Evolutionary conservation across 2,888 invertebrate species (phyloP).

Genomic region (Cephus pulcher): DNA sequence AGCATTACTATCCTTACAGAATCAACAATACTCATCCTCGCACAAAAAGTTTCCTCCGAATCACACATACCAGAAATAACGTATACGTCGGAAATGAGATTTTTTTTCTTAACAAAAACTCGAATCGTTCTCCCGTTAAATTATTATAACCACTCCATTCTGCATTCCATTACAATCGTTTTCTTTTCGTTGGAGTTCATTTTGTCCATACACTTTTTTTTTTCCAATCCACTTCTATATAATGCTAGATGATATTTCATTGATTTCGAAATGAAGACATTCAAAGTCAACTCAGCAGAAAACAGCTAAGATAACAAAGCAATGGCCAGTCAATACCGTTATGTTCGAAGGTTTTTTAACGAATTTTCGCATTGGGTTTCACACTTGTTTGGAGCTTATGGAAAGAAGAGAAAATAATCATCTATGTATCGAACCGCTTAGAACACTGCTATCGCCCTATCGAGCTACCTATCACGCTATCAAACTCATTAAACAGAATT

Average conservation of each 20-base stretch:
- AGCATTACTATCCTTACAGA: background rate
- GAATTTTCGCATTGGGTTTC: background rate
- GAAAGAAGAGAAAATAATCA: background rate
- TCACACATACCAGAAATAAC: slow-evolving; percentile 52
- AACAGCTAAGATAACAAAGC: background rate
- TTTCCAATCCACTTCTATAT: background rate
- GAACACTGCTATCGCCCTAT: background rate
- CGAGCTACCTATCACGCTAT: background rate
- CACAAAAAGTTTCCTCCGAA: slow-evolving; percentile 43
- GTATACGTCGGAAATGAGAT: slow-evolving; percentile 55
- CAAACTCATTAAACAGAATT: background rate
- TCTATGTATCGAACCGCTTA: no score
- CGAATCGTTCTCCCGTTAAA: background rate
- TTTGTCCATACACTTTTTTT: background rate
- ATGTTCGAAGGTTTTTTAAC: background rate
- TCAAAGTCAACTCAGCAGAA: background rate
- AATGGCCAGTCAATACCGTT: background rate
- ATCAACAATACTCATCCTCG: slow-evolving; percentile 23
- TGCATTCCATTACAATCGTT: background rate
- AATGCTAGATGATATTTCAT: background rate
- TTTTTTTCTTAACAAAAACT: slow-evolving; percentile 28
- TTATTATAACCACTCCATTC: background rate
- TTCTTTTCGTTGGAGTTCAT: background rate
- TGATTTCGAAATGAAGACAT: background rate
- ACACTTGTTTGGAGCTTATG: background rate